phyloP scores from a whole-genome alignment of 2,888 invertebrate genomes.

The Leptogaster cylindrica region DNA sequence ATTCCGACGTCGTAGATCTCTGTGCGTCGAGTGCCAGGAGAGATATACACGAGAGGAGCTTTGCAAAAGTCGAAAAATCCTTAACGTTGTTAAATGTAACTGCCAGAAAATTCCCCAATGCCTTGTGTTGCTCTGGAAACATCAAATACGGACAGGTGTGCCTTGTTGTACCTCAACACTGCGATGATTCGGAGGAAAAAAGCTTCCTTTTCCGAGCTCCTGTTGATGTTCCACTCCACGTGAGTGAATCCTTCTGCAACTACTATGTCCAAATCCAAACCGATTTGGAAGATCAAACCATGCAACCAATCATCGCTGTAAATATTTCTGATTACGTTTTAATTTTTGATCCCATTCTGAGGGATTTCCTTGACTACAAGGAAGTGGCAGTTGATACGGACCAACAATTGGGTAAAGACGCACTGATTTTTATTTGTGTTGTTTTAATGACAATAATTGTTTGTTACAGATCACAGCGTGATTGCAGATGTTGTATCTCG shows the following conservation, averaged over 20 bases:
- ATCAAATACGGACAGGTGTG: not conserved
- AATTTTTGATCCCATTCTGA: slow-evolving; percentile 70
- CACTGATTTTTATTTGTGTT: too few relatives aligned
- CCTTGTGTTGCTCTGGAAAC: not conserved
- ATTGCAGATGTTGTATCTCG: not conserved
- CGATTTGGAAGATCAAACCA: slow-evolving; percentile 46
- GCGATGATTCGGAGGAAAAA: not conserved
- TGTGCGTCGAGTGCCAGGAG: not conserved
- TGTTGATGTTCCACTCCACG: not conserved
- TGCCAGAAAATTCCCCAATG: not conserved
- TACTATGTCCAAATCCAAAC: slow-evolving; percentile 35
- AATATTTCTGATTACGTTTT: slow-evolving; percentile 64
- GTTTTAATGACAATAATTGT: not conserved
- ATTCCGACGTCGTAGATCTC: not conserved
- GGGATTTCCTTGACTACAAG: slow-evolving; percentile 70
- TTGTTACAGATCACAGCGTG: not conserved
- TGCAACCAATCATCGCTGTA: slow-evolving; percentile 64
- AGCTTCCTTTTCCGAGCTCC: slow-evolving; percentile 34
- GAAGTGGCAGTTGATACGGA: not conserved
- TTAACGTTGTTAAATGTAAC: not conserved
- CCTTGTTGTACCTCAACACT: not conserved
- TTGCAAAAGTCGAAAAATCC: slow-evolving; percentile 9
- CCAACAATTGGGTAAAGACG: not conserved
- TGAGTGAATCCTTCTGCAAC: slow-evolving; percentile 3
- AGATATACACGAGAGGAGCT: not conserved